These are phyloP conservation scores for Benitochromis conjunctus DNA, from an alignment of 2,113 vertebrate genomes.

Conservation along the genomic window DNA sequence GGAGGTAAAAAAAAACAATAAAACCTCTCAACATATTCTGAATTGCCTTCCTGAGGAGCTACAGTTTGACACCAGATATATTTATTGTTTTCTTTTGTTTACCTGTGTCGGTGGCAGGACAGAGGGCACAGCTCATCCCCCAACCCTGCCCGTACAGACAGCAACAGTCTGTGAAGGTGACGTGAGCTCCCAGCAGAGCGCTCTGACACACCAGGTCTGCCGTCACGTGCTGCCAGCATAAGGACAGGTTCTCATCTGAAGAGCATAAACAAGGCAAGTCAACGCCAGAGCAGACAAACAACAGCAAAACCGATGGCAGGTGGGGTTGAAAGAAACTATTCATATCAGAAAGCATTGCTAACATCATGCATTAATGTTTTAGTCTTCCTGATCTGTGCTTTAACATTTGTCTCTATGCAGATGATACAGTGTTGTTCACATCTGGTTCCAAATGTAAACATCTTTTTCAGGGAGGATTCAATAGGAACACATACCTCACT, in stretches of 20 bases:
- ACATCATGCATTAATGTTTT: neutral
- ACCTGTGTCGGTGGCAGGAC: slow-evolving; percentile 80
- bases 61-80: neutral
- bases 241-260: slow-evolving; percentile 78
- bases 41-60: neutral
- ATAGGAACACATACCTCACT: neutral
- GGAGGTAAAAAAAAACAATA: neutral
- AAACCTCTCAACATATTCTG: neutral
- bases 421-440: neutral
- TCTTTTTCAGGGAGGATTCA: neutral
- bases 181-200: slow-evolving; percentile 73
- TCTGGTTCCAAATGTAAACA: neutral
- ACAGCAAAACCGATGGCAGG: neutral
- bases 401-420: neutral
- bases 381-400: neutral
- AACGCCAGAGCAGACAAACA: neutral
- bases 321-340: no score
- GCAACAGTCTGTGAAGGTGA: slow-evolving; percentile 86
- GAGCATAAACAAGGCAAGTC: neutral
- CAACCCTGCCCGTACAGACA: slow-evolving; percentile 86
- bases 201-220: slow-evolving; percentile 81
- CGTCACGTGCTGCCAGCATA: slow-evolving; percentile 87
- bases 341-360: no score
- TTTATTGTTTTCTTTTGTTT: neutral
- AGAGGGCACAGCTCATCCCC: slow-evolving; percentile 87